Evolutionary conservation across 2,888 invertebrate species (phyloP).

Genomic region (Arge pagana): DNA sequence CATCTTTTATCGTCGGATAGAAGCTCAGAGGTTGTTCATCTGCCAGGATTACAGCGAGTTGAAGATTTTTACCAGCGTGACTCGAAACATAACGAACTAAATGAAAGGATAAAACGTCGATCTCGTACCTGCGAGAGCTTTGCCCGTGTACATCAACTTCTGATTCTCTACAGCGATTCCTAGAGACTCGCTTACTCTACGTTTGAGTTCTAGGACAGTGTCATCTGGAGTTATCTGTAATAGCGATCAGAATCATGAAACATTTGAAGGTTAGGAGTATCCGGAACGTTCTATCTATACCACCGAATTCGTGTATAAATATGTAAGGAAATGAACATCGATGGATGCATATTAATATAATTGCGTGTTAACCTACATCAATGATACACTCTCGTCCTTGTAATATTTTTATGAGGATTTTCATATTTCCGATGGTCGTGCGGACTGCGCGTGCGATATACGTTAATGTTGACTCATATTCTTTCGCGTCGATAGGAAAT

Average conservation of each 20-base stretch:
- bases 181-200: constrained; percentile 66
- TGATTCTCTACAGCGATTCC: constrained; percentile 73
- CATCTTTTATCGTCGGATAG: constrained; percentile 76
- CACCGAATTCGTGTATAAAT: too few species aligned
- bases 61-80: not conserved
- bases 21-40: constrained; percentile 73
- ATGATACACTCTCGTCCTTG: constrained; percentile 73
- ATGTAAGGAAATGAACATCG: too few species aligned
- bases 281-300: too few species aligned
- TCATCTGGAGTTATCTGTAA: constrained; percentile 53
- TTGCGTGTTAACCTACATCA: constrained; percentile 63
- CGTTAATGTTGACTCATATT: not conserved
- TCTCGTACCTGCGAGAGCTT: constrained; percentile 63
- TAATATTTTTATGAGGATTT: constrained; percentile 73
- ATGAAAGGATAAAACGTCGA: not conserved
- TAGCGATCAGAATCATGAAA: too few species aligned
- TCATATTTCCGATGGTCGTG: constrained; percentile 61
- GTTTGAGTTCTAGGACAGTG: constrained; percentile 72
- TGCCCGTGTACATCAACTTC: constrained; percentile 72
- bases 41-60: constrained; percentile 20
- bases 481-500: not conserved
- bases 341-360: not conserved
- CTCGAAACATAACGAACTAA: not conserved
- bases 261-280: too few species aligned
- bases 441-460: not conserved